Evolutionary conservation across 2,113 vertebrate genomes (phyloP), one percentile per base, ranked within the genome.

Genomic region (Paradisaea rubra): DNA sequence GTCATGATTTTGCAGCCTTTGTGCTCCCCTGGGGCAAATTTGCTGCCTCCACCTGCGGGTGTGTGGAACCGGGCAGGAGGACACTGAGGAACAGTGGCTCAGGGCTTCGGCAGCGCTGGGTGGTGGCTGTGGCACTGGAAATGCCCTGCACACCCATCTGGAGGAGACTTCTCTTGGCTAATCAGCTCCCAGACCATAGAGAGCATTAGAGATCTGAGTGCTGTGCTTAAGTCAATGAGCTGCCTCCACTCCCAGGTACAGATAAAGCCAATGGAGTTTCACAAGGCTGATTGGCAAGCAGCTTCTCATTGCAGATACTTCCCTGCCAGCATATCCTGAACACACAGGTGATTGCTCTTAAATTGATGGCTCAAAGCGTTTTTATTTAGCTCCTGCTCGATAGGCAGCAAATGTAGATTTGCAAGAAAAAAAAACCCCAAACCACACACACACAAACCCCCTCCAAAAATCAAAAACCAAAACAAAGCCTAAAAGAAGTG

Each of bases 281-380:
- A 89, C 89, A 82, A 70, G 6, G 22, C 93, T 97, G 95, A 86
- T 63, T 97, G 96, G 96, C 96, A 97, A 94, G 94, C 77, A 64
- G 80, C 83, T 94, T 96, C 92, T 95, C 92, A 91, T 79, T 92
- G 92, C 95, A 97, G 92, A 97, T 97, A 97, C 97, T 97, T 97
- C 89, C 77, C 96, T 93, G 96, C 95, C 95, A 97, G 94, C 91
- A 87, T 77, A 97, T 96, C 93, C 95, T 39, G 11, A 96, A 83
- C 52, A 81, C 96, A 95, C 69, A 97, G 93, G 96, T 97, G 95
- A 92, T 98, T 97, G 95, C 97, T 98, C 97, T 97, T 94, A 96
- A 97, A 97, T 91, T 97, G 97, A 96, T 95, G 96, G 92, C 95
- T 97, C 31, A 89, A 97, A 97, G 81, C 82, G 87, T 95, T 97